Evolutionary conservation across 1,140 invertebrate genomes (phyloP), one percentile per base, ranked within the genome.

Genomic region (Pachyrhynchus sulphureomaculatus): DNA sequence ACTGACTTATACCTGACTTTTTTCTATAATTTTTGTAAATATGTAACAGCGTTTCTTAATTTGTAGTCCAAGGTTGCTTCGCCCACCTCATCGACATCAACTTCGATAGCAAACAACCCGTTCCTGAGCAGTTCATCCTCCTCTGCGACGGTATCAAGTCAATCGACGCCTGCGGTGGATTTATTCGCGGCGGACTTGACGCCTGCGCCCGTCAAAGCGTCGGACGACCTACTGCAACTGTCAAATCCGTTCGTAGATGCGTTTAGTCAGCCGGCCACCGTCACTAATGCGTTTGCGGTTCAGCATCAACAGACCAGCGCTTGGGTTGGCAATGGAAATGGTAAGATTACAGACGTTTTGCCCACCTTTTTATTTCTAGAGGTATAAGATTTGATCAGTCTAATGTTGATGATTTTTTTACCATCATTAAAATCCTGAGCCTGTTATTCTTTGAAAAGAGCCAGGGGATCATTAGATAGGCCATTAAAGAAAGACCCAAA

Each of bases 191-290:
- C 76, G 60, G 66, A 72, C 65, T 70, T 74, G 62, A 72, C 67
- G 44, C 68, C 71, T 52, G 60, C 69, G 4, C 63, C 70, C 17
- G 21, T 34, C 20, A 92, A 89, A 79, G 89, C 92, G 18, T 93
- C 91, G 5, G 93, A 95, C 72, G 94, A 96, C 80, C 80, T 96
- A 57, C 82, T 96, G 29, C 90, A 93, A 71, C 79, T 96, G 64
- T 88, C 85, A 41, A 96, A 96, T 83, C 94, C 94, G 18, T 96
- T 96, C 77, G 88, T 90, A 26, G 91, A 95, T 72, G 92, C 91
- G 80, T 92, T 93, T 75, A 83, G 83, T 42, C 80, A 78, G 58
- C 56, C 76, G 29, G 68, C 66, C 55, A 52, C 75, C 23, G 66
- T 66, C 29, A 68, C 73, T 57, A 58, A 61, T 56, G 71, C 77